phyloP scores from a whole-genome alignment of 2,113 vertebrate species.

The Apeltes quadracus region DNA sequence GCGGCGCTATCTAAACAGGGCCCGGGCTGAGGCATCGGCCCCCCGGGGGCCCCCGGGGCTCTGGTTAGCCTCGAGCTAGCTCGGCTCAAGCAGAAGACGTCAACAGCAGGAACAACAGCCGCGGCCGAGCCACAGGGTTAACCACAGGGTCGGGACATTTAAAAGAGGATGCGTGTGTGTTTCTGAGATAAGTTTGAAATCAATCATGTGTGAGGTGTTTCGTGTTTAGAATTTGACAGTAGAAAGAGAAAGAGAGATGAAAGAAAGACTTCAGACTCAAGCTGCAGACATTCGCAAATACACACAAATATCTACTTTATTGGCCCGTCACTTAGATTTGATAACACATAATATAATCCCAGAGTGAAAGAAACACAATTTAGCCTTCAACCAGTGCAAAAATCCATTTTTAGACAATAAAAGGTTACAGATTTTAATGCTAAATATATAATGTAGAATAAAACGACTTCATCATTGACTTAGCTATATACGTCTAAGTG shows the following conservation, averaged over 20 bases:
- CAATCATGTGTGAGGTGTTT: neutral
- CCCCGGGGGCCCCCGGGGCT: constrained; percentile 29
- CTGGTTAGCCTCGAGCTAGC: constrained; percentile 49
- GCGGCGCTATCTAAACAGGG: constrained; percentile 36
- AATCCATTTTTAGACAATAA: neutral
- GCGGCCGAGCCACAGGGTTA: neutral
- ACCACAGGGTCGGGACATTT: constrained; percentile 5
- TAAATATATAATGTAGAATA: neutral
- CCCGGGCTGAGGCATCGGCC: constrained; percentile 52
- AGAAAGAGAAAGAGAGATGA: neutral
- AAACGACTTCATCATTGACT: neutral
- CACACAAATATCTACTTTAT: no score
- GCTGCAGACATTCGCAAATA: no score
- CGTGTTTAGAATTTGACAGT: constrained; percentile 1
- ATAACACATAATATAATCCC: neutral
- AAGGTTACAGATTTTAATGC: neutral
- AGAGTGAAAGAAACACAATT: neutral
- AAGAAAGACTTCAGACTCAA: neutral
- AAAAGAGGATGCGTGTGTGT: neutral
- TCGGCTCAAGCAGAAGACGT: constrained; percentile 31
- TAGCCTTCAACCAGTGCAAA: neutral
- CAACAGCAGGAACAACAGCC: constrained; percentile 19
- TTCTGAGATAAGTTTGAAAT: neutral
- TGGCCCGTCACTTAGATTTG: neutral
- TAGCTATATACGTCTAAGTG: neutral